A percentile compares a stretch with the other conserved stretches of the same genome.
These are phyloP conservation scores for Styela clava DNA, from an alignment of 23 tunicate species.

Conservation along the genomic window DNA sequence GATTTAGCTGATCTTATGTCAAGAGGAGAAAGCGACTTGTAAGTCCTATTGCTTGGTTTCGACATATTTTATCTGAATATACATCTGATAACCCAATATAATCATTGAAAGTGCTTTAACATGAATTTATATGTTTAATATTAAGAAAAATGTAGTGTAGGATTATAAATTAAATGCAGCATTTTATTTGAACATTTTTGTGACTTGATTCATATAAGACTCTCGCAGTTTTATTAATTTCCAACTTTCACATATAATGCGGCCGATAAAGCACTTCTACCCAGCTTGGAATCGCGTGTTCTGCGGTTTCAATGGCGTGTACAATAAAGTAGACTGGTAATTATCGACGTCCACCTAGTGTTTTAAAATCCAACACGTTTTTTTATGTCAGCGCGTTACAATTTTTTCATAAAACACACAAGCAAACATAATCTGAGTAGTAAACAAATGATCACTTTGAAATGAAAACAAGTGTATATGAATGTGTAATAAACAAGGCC, in stretches of 20 bases:
- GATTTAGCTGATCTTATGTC: conserved; percentile 67
- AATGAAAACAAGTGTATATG: too few relatives aligned
- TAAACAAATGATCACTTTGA: too few relatives aligned
- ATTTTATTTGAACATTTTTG: too few relatives aligned
- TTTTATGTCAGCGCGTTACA: neutral
- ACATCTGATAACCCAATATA: neutral
- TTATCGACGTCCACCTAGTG: neutral
- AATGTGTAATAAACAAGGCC: too few relatives aligned
- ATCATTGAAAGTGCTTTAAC: too few relatives aligned
- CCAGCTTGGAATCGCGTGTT: neutral
- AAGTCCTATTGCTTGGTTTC: conserved; percentile 25
- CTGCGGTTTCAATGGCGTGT: neutral
- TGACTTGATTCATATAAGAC: too few relatives aligned
- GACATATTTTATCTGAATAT: neutral
- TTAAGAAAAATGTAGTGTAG: too few relatives aligned
- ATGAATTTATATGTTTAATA: too few relatives aligned
- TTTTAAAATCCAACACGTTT: neutral
- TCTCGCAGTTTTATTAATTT: too few relatives aligned
- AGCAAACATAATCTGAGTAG: neutral
- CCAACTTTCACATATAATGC: too few relatives aligned
- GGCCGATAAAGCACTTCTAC: too few relatives aligned
- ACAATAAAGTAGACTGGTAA: neutral
- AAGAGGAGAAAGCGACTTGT: conserved; percentile 57
- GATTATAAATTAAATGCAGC: too few relatives aligned
- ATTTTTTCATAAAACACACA: neutral